phyloP scores from a whole-genome alignment of 2,888 invertebrate genomes.

The Hypomecis atomaria region DNA sequence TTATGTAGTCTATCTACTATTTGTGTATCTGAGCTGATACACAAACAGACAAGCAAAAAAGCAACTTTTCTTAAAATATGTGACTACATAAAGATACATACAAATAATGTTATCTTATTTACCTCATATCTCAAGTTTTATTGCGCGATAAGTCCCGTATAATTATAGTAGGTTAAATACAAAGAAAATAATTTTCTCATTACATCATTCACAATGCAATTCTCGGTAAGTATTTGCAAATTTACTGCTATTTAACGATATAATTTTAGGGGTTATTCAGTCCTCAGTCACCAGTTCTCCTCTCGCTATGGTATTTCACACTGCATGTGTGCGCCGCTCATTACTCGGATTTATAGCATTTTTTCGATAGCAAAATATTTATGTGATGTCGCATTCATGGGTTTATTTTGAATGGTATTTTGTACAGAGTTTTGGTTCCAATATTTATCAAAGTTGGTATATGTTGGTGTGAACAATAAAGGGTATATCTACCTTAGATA shows the following conservation, averaged over 20 bases:
- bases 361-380: conserved; percentile 47
- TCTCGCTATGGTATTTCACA: conserved; percentile 77
- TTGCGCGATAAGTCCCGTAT: no score
- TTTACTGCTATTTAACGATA: conserved; percentile 14
- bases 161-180: no score
- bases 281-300: conserved; percentile 57
- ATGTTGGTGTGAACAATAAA: no score
- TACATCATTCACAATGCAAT: background rate
- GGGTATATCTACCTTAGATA: no score
- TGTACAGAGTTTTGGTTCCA: conserved; percentile 2
- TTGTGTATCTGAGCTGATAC: no score
- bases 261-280: conserved; percentile 9
- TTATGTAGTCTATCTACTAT: no score
- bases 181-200: no score
- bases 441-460: background rate
- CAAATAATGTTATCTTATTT: no score
- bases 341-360: conserved; percentile 77
- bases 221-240: background rate
- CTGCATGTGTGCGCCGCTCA: conserved; percentile 69
- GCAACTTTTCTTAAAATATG: no score
- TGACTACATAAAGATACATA: no score
- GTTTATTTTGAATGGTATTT: conserved; percentile 31
- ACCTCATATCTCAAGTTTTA: no score
- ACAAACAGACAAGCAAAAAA: no score
- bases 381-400: conserved; percentile 33